phyloP scores from a whole-genome alignment of 2,113 vertebrate genomes.

The Felis chaus region DNA sequence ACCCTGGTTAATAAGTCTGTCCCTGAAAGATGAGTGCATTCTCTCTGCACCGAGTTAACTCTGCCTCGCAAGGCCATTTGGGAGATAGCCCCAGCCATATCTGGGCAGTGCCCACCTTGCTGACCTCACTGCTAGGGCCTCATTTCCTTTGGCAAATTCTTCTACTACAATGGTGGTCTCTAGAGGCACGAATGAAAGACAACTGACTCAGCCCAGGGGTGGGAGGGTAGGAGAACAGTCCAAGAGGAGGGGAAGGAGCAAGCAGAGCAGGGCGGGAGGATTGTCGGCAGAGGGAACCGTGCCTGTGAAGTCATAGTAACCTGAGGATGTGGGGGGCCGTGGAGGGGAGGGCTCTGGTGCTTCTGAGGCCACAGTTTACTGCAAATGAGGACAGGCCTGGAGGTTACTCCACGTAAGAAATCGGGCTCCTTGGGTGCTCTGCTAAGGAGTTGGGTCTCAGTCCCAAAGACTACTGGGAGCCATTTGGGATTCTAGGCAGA shows the following conservation, averaged over 20 bases:
- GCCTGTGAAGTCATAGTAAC: not conserved
- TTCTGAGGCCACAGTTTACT: not conserved
- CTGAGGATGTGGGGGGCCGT: too few species aligned
- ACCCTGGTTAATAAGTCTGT: not conserved
- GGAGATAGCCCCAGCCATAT: not conserved
- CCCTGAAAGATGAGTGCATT: too few species aligned
- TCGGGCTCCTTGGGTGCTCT: not conserved
- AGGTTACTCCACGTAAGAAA: not conserved
- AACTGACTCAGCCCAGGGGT: not conserved
- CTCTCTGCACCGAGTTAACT: not conserved
- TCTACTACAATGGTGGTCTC: not conserved
- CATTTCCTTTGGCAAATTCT: not conserved
- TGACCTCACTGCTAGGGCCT: not conserved
- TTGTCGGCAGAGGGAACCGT: too few species aligned
- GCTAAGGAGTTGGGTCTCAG: not conserved
- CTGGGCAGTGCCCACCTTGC: not conserved
- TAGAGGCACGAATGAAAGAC: not conserved
- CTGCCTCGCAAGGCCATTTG: not conserved
- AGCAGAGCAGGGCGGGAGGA: not conserved
- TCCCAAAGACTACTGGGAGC: not conserved
- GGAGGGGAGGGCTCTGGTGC: fast-evolving
- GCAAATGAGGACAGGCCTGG: not conserved
- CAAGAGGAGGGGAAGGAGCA: too few species aligned
- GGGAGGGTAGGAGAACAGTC: fast-evolving
- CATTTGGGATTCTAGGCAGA: too few species aligned